These are phyloP conservation scores for Liparis tanakae DNA, from an alignment of 2,797 vertebrate species.

Conservation along the genomic window DNA sequence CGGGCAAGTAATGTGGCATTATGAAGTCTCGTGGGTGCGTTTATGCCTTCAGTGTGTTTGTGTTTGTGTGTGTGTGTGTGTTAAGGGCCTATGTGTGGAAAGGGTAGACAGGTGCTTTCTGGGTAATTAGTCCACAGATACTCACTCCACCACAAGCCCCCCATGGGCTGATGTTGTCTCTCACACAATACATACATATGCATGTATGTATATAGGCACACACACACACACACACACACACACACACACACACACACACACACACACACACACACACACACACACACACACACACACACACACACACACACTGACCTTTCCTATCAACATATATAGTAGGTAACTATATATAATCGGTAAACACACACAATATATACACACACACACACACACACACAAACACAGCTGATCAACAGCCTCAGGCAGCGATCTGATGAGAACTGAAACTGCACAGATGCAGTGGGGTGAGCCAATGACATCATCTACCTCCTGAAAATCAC, in stretches of 20 bases:
- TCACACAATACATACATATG: conserved; percentile 17
- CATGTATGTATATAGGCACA: too few species aligned
- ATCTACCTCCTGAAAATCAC: conserved; percentile 32
- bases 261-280: conserved; percentile 7
- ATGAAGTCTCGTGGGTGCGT: conserved; percentile 50
- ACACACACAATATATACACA: conserved; percentile 13
- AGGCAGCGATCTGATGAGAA: conserved; percentile 56
- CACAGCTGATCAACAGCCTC: conserved; percentile 47
- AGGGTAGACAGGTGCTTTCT: conserved; percentile 76
- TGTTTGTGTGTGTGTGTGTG: conserved; percentile 1
- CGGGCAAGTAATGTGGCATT: conserved; percentile 61
- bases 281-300: conserved; percentile 5
- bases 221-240: too few species aligned
- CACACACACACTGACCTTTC: conserved; percentile 42
- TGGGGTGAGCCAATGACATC: conserved; percentile 31
- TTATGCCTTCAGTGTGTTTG: conserved; percentile 42
- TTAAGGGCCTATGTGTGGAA: conserved; percentile 48
- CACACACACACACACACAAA: not conserved
- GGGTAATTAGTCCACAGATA: conserved; percentile 73
- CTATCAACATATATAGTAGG: conserved; percentile 33
- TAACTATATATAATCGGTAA: conserved; percentile 24
- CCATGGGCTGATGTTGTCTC: conserved; percentile 37
- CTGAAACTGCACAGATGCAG: conserved; percentile 47
- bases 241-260: conserved; percentile 21
- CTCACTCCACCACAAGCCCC: conserved; percentile 54